Conservation (phyloP, 2,797 vertebrate genomes). For the Malacoctenus gilli region DNA sequence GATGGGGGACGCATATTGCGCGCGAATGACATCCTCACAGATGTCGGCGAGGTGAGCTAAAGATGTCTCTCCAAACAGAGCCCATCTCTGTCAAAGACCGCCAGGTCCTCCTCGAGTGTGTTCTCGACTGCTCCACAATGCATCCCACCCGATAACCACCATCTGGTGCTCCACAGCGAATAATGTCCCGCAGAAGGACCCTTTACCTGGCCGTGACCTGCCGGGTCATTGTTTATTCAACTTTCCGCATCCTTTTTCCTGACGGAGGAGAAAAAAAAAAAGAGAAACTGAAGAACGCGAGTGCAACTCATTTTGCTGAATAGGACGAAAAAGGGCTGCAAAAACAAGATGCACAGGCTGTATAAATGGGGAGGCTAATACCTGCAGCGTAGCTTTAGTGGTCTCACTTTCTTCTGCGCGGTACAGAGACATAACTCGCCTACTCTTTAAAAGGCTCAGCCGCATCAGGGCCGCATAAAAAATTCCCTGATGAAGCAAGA, state of each 20-base stretch:
- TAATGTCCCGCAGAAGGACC: constrained; percentile 41
- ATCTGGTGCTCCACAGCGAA: constrained; percentile 40
- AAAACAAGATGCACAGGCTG: not conserved
- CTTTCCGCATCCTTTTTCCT: constrained; percentile 9
- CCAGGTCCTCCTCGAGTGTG: constrained; percentile 39
- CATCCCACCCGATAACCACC: constrained; percentile 53
- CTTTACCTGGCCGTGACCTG: constrained; percentile 44
- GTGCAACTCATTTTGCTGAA: constrained; percentile 32
- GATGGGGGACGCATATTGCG: not conserved
- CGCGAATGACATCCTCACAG: constrained; percentile 33
- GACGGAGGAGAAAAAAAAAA: not conserved
- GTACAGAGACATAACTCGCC: constrained; percentile 63
- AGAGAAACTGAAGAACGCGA: not conserved
- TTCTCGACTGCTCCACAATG: constrained; percentile 46
- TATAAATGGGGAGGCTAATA: constrained; percentile 19
- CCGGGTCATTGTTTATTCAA: constrained; percentile 20
- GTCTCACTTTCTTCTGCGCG: constrained; percentile 50
- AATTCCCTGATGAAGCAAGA: constrained; percentile 75
- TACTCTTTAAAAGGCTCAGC: constrained; percentile 68
- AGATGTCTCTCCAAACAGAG: constrained; percentile 52
- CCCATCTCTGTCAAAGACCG: constrained; percentile 27
- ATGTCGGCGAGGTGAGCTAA: constrained; percentile 60
- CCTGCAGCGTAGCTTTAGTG: constrained; percentile 44
- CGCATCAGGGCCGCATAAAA: constrained; percentile 70
- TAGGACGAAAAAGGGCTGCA: not conserved